Conservation (phyloP, 1,140 invertebrate genomes). For the Drosophila bifasciata region DNA sequence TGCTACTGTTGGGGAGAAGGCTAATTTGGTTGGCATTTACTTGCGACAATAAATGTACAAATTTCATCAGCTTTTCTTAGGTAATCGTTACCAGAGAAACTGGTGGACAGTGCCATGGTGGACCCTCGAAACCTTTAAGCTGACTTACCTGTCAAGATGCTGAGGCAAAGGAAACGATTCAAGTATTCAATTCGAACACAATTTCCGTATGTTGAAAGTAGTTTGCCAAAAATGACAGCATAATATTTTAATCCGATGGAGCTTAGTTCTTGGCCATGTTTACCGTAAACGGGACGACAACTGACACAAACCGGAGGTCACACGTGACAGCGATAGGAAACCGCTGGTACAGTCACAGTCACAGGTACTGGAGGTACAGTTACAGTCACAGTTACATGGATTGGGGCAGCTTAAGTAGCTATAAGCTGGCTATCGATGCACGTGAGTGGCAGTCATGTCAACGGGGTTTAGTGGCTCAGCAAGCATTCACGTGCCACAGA, state of each 20-base stretch:
- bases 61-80: too few species aligned
- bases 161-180: not conserved
- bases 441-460: constrained; percentile 52
- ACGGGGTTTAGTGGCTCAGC: constrained; percentile 57
- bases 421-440: constrained; percentile 57
- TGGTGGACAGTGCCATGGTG: too few species aligned
- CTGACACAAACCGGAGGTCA: constrained; percentile 20
- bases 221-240: constrained; percentile 1
- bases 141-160: too few species aligned
- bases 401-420: constrained; percentile 41
- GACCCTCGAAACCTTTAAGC: too few species aligned
- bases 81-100: too few species aligned
- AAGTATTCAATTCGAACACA: too few species aligned
- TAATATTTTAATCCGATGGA: constrained; percentile 28
- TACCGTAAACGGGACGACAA: not conserved
- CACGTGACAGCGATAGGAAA: constrained; percentile 29
- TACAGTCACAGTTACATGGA: constrained; percentile 11
- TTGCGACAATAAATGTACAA: too few species aligned
- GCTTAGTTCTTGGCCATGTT: constrained; percentile 6
- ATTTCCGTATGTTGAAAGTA: too few species aligned
- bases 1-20: too few species aligned
- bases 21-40: too few species aligned
- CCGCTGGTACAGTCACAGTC: too few species aligned
- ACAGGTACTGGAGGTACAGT: constrained; percentile 17
- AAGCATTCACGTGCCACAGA: constrained; percentile 41